phyloP scores from a whole-genome alignment of 2,797 vertebrate genomes.

The Melopsittacus undulatus region DNA sequence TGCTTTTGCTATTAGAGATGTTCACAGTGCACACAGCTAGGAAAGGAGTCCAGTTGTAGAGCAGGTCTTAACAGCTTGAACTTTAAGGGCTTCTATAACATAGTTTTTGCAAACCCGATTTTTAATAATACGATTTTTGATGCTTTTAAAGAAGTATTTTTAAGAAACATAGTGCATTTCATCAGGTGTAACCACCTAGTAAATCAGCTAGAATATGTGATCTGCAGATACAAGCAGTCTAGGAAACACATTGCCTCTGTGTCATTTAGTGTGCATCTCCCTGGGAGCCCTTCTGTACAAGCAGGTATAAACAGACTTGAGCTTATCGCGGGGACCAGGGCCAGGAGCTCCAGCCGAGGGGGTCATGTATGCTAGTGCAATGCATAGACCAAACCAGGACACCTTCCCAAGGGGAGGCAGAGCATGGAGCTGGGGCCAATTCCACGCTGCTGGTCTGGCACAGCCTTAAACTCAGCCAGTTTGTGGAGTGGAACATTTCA shows the following conservation, averaged over 20 bases:
- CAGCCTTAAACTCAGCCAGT: background rate
- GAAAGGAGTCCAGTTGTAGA: background rate
- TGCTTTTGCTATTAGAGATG: background rate
- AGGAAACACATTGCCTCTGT: background rate
- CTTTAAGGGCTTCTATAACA: background rate
- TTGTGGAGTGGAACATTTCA: too few species aligned
- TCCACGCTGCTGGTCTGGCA: rapidly evolving
- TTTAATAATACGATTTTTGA: rapidly evolving
- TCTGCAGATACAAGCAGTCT: background rate
- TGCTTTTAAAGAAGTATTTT: background rate
- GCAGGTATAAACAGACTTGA: too few species aligned
- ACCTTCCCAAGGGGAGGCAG: background rate
- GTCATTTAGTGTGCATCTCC: background rate
- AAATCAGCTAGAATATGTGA: background rate
- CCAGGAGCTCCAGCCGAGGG: background rate
- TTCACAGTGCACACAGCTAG: background rate
- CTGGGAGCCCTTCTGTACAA: background rate
- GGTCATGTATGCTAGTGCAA: rapidly evolving
- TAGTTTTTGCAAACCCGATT: background rate
- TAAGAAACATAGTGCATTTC: background rate
- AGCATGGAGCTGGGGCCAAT: rapidly evolving
- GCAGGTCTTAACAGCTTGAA: background rate
- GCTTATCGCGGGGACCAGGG: background rate
- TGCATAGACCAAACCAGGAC: rapidly evolving
- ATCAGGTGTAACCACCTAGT: background rate